A percentile compares a stretch with the other conserved stretches of the same genome.
These are phyloP conservation scores for Drosophila triauraria DNA, from an alignment of 1,140 invertebrate species.

Conservation along the genomic window DNA sequence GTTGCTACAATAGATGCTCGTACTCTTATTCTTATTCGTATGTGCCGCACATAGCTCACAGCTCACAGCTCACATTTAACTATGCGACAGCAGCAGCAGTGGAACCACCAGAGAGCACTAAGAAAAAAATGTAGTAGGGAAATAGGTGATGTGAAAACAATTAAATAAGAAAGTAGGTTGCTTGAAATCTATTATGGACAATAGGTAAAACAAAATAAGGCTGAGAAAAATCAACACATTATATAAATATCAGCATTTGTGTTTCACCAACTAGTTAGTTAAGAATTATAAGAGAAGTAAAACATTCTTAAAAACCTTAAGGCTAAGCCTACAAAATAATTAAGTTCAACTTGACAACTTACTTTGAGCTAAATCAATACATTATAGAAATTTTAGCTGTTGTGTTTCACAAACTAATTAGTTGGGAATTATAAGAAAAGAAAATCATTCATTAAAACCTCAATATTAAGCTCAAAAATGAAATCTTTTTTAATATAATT, in stretches of 20 bases:
- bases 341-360: too few relatives aligned
- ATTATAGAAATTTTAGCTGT: too few relatives aligned
- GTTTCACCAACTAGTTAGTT: not conserved
- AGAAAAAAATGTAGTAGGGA: not conserved
- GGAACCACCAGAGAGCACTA: conserved; percentile 3
- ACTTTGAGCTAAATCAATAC: too few relatives aligned
- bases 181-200: too few relatives aligned
- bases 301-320: not conserved
- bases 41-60: conserved; percentile 52
- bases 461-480: not conserved
- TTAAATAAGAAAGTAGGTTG: not conserved
- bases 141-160: not conserved
- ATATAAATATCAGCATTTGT: not conserved
- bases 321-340: not conserved
- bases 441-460: not conserved
- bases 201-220: too few relatives aligned
- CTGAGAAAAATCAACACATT: too few relatives aligned
- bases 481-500: too few relatives aligned
- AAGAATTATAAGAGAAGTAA: not conserved
- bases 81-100: conserved; percentile 50
- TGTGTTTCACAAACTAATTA: not conserved
- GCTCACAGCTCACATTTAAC: conserved; percentile 54
- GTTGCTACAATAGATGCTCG: conserved; percentile 48
- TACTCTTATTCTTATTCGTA: conserved; percentile 33
- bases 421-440: not conserved